Evolutionary conservation across 2,797 vertebrate genomes (phyloP).

Genomic region (Cossypha niveicapilla): DNA sequence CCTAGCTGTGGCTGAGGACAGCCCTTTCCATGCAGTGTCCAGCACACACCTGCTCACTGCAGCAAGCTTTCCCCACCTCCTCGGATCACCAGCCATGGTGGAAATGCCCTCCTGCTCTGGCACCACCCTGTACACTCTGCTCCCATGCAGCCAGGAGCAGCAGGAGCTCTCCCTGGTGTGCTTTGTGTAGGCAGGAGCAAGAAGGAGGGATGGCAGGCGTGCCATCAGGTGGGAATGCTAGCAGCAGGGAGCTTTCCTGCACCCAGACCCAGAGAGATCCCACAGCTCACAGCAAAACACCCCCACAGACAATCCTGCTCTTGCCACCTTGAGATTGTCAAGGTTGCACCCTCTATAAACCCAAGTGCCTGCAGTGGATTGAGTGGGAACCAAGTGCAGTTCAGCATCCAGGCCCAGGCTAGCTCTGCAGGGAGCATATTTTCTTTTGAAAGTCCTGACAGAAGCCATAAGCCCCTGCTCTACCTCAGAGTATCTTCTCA

Average conservation of each 20-base stretch:
- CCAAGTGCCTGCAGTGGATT: neutral
- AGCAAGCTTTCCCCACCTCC: neutral
- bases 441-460: neutral
- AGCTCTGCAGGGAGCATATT: neutral
- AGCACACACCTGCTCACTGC: neutral
- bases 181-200: neutral
- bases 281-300: neutral
- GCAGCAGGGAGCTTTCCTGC: neutral
- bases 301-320: neutral
- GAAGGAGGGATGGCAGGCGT: neutral
- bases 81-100: neutral
- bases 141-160: neutral
- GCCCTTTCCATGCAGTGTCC: neutral
- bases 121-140: neutral
- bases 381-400: neutral
- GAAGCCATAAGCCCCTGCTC: neutral
- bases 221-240: too few relatives aligned
- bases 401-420: neutral
- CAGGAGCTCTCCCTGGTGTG: neutral
- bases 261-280: neutral
- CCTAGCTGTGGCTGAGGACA: accelerated
- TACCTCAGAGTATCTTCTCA: neutral
- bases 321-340: neutral
- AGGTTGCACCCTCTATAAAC: neutral
- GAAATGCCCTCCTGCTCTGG: neutral